Evolutionary conservation across 2,888 invertebrate genomes (phyloP).

Genomic region (Rotaria magnacalcarata): DNA sequence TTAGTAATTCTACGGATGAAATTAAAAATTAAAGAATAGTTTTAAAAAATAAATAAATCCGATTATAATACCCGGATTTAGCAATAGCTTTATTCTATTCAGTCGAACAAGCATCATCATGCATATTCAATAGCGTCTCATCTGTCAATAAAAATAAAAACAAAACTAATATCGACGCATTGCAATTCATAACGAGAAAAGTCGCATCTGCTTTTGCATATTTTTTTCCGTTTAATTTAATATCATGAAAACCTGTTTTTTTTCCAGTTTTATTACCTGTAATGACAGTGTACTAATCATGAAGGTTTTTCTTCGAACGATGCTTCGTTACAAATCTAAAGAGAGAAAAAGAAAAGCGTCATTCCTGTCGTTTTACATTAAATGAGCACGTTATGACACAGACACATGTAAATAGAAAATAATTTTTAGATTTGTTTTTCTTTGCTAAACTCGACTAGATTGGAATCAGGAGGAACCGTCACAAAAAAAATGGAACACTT

Average conservation of each 20-base stretch:
- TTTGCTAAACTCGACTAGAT: slow-evolving; percentile 12
- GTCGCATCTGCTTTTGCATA: not conserved
- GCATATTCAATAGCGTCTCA: not conserved
- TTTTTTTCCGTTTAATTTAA: not conserved
- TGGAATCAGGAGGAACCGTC: not conserved
- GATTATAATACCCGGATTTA: not conserved
- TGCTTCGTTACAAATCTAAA: not conserved
- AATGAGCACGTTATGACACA: not conserved
- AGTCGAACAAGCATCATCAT: not conserved
- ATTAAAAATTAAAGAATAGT: not conserved
- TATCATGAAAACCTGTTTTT: not conserved
- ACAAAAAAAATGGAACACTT: not conserved
- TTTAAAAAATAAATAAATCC: not conserved
- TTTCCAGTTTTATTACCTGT: not conserved
- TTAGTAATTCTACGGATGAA: not conserved
- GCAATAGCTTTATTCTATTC: not conserved
- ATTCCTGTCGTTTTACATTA: not conserved
- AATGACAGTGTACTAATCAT: not conserved
- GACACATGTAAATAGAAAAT: not conserved
- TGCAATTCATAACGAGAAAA: not conserved
- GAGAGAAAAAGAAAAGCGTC: not conserved
- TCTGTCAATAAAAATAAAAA: not conserved
- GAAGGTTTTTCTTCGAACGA: not conserved
- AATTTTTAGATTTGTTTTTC: not conserved
- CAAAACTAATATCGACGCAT: not conserved